Evolutionary conservation across 2,888 invertebrate species (phyloP).

Genomic region (Crematogaster levior): DNA sequence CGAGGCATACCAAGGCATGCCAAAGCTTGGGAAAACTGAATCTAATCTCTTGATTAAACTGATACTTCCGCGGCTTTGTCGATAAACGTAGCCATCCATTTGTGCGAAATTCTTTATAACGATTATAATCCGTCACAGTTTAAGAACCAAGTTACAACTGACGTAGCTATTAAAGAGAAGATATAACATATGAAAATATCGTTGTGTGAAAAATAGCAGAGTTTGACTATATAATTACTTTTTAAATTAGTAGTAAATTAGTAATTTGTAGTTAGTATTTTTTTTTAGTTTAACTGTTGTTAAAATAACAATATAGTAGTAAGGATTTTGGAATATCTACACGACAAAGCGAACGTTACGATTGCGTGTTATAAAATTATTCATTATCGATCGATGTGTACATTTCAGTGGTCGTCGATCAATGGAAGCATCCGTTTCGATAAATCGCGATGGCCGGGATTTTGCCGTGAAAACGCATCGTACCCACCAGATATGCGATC

Average conservation of each 20-base stretch:
- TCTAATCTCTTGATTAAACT: constrained; percentile 52
- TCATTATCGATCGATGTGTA: background rate
- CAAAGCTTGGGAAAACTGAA: constrained; percentile 46
- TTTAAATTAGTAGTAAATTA: too few relatives aligned
- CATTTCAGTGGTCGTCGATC: background rate
- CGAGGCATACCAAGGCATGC: constrained; percentile 27
- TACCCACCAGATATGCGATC: constrained; percentile 32
- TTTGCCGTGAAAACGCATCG: constrained; percentile 8
- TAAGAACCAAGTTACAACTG: background rate
- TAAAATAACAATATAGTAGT: too few relatives aligned
- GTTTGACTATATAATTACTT: too few relatives aligned
- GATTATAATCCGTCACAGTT: background rate
- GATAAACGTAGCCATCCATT: constrained; percentile 17
- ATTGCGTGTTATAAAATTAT: background rate
- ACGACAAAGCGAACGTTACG: background rate
- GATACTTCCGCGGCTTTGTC: constrained; percentile 23
- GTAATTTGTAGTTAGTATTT: background rate
- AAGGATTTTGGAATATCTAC: background rate
- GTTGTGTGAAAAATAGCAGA: background rate
- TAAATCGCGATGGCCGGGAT: constrained; percentile 14
- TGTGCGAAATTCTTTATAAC: background rate
- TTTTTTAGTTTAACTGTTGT: background rate
- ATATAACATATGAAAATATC: background rate
- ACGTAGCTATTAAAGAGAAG: background rate
- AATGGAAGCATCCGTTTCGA: constrained; percentile 15